Conservation (phyloP, 2,797 vertebrate species). For the Hyperoplus lanceolatus region DNA sequence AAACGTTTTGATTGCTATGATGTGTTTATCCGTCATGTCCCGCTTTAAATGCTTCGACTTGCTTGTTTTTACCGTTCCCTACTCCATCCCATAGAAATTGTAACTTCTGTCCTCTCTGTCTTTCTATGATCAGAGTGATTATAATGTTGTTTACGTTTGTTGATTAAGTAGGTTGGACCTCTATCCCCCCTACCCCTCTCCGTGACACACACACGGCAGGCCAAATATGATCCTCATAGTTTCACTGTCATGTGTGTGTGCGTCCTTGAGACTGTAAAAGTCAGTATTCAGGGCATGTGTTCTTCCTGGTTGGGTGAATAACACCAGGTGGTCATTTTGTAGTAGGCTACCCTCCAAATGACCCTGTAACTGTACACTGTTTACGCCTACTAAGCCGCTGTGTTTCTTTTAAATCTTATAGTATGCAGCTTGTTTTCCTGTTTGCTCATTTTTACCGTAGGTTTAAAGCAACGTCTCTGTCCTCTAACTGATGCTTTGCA, state of each 20-base stretch:
- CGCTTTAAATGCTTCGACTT: neutral
- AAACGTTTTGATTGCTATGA: neutral
- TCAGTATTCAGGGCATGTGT: constrained; percentile 43
- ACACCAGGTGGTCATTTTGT: constrained; percentile 51
- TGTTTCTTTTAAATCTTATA: neutral
- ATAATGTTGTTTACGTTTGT: constrained; percentile 9
- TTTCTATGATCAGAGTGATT: neutral
- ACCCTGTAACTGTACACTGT: constrained; percentile 22
- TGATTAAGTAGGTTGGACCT: neutral
- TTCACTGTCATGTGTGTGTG: constrained; percentile 27
- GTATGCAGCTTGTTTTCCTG: neutral
- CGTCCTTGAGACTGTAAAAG: constrained; percentile 65
- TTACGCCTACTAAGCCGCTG: neutral
- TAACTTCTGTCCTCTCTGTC: neutral
- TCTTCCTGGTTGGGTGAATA: constrained; percentile 54
- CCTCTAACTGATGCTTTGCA: constrained; percentile 57
- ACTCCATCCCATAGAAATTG: neutral
- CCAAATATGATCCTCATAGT: constrained; percentile 17
- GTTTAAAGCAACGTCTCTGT: neutral
- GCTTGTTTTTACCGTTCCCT: neutral
- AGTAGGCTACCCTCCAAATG: constrained; percentile 46
- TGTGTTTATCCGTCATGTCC: neutral
- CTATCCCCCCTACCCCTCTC: neutral
- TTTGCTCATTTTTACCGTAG: neutral
- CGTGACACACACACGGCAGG: neutral